These are phyloP conservation scores for Platanista minor DNA, from an alignment of 2,113 vertebrate species.

Conservation along the genomic window DNA sequence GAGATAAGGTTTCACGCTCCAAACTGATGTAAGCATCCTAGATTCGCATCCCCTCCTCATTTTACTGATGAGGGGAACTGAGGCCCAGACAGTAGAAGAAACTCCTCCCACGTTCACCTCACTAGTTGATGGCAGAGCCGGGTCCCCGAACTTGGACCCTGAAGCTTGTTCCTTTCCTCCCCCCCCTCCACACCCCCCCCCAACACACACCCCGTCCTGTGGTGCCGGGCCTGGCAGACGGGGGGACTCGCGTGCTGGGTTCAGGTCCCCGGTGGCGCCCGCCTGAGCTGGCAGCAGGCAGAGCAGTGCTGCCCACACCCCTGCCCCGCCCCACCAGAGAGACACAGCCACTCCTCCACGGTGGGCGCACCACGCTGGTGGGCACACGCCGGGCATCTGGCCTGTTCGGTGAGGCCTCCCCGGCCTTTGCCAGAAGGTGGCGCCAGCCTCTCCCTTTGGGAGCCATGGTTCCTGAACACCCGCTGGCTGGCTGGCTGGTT, in stretches of 20 bases:
- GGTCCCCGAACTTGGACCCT: background rate
- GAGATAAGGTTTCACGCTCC: background rate
- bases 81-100: background rate
- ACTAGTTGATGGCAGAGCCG: background rate
- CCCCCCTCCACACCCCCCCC: too few relatives aligned
- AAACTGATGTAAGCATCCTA: background rate
- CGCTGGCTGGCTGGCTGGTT: too few relatives aligned
- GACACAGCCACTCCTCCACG: fast-evolving
- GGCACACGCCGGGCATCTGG: background rate
- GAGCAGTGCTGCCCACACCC: background rate
- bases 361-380: background rate
- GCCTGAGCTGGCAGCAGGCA: too few relatives aligned
- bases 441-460: background rate
- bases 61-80: background rate
- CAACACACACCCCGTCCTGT: too few relatives aligned
- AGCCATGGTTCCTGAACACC: too few relatives aligned
- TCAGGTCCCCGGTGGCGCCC: background rate
- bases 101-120: background rate
- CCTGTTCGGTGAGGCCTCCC: background rate
- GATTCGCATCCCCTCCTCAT: background rate
- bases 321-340: background rate
- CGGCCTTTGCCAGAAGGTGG: constrained; percentile 35
- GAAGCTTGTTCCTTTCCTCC: background rate
- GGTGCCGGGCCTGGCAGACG: background rate
- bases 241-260: background rate